These are phyloP conservation scores for Pyrrhura leucotis DNA, from an alignment of 2,797 vertebrate species.

Conservation along the genomic window DNA sequence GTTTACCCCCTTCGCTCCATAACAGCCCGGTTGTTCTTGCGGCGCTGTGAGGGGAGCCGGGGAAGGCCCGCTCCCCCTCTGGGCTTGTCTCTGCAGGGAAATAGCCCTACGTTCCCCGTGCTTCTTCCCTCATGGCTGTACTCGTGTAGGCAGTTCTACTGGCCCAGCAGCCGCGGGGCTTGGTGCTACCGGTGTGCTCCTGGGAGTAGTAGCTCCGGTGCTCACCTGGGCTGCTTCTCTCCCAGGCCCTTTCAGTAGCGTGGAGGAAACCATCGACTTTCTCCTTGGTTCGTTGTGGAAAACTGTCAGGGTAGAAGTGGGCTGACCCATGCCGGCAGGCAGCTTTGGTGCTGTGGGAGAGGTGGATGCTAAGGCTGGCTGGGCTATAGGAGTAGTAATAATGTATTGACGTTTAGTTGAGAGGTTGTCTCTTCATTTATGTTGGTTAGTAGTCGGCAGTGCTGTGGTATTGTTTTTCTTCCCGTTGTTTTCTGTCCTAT, in stretches of 20 bases:
- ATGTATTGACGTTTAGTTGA: accelerated
- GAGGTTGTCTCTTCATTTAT: not conserved
- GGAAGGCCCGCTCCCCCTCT: not conserved
- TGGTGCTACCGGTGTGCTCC: not conserved
- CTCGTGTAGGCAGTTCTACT: accelerated
- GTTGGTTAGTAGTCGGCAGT: not conserved
- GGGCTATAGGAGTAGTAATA: not conserved
- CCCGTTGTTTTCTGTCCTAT: not conserved
- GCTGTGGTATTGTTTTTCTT: not conserved
- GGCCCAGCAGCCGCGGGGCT: not conserved
- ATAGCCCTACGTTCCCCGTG: accelerated
- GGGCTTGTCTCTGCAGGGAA: not conserved
- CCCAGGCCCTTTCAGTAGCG: not conserved
- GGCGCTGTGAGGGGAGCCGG: not conserved
- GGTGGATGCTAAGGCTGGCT: not conserved
- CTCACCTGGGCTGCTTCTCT: not conserved
- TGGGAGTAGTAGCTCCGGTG: not conserved
- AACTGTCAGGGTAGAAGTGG: accelerated
- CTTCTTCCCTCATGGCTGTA: not conserved
- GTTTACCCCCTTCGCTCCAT: not conserved
- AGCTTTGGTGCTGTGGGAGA: not conserved
- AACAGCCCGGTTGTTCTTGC: not conserved
- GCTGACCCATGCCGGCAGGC: accelerated
- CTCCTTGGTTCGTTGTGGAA: not conserved
- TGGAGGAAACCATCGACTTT: not conserved